Base-by-base conservation (phyloP, 53 echinoderm and acorn worm species). In the Crossaster papposus region DNA sequence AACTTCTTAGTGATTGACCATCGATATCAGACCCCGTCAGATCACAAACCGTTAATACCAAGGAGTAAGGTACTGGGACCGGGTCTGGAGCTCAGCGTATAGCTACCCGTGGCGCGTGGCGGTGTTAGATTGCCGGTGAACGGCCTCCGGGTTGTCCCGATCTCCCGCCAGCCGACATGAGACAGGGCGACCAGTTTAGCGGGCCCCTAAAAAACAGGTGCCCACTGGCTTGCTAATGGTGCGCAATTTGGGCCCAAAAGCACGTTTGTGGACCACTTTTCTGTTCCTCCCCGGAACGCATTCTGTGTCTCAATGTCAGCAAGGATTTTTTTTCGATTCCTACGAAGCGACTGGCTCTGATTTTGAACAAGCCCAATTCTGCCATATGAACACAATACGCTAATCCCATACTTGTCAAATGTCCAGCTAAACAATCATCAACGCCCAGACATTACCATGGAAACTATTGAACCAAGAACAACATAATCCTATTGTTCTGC, bases 261-360 rank as follows among this genome's bases (percentile, higher is more conserved):
- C 87, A 87, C 87, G 87, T 87, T 34, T 65, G 4, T 87, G 87
- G 36, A 77, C 87, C 74, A 87, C 87, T 87, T 87, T 87, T 65
- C 38, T 30, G 35, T 18, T 2, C 30, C 58, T 80, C 79, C 51
- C 53, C 73, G 32, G 32, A 85, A 53, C 54, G 44, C 72, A 87
- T 72, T 77, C 36, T 87, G 72, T 37, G 63, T 58, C 58, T 87
- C 87, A 87, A 87, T 87, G 87, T 52, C 87, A 87, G 20, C 87
- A 24, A 30, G 11, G 55, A 62, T 44, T 44, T 7, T 23, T 87
- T 75, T 87, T 87, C 36, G 35, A 72, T 76, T 87, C 75, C 75
- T 32, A 75, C 87, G 77, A 15, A 30, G 62, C 64, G 38, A 35
- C 58, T n/a, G 73, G 85, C n/a, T 30, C 30, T 10, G 11, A 33